Conservation (phyloP, 2,113 vertebrate genomes). For the Piprites chloris region DNA sequence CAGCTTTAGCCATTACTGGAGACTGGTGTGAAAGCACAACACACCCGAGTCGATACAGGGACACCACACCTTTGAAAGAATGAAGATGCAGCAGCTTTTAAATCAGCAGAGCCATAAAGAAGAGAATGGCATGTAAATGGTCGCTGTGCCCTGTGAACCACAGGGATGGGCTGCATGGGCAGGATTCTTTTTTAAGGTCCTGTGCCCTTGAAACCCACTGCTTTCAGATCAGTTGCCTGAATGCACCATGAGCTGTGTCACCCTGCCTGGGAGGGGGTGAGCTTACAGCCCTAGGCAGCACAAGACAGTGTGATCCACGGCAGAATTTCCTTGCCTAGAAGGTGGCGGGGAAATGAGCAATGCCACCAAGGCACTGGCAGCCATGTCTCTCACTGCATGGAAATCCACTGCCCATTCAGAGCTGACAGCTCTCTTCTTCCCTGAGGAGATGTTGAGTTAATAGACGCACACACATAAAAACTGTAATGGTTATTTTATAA, state of each 20-base stretch:
- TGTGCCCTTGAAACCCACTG: background rate
- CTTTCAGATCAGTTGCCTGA: background rate
- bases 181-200: background rate
- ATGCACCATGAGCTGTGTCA: background rate
- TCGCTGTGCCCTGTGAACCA: too few species aligned
- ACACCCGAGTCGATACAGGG: too few species aligned
- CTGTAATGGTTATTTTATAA: background rate
- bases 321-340: background rate
- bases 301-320: background rate
- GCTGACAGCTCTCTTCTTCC: background rate
- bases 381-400: background rate
- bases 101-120: background rate
- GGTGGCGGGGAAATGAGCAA: background rate
- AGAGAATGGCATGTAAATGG: rapidly evolving
- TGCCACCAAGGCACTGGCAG: background rate
- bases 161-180: background rate
- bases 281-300: too few species aligned
- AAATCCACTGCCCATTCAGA: too few species aligned
- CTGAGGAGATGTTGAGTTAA: background rate
- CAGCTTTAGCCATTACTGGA: background rate
- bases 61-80: background rate
- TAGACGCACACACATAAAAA: background rate
- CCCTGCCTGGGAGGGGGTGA: background rate
- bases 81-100: background rate
- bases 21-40: background rate